These are phyloP conservation scores for Caenorhabditis brenneri DNA, from an alignment of 1,140 invertebrate species.

Conservation along the genomic window DNA sequence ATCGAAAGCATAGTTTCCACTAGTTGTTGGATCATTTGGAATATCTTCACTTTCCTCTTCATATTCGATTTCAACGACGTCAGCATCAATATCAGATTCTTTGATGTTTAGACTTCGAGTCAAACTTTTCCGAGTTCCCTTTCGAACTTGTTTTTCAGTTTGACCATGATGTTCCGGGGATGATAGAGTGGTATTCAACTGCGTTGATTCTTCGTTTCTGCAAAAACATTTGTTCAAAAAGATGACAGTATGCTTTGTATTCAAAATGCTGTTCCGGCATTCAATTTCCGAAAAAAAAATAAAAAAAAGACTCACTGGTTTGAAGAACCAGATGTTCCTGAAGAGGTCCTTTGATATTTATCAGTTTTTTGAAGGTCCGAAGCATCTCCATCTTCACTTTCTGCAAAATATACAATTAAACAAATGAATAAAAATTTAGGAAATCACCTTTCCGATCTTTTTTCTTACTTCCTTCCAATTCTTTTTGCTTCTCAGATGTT, in stretches of 20 bases:
- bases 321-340: not conserved
- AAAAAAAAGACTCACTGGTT: not conserved
- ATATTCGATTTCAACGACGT: conserved; percentile 16
- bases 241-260: too few species aligned
- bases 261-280: too few species aligned
- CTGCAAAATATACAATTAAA: not conserved
- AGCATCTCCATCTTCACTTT: not conserved
- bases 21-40: not conserved
- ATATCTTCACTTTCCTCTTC: not conserved
- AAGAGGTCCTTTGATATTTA: not conserved
- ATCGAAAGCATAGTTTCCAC: not conserved
- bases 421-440: not conserved
- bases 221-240: not conserved
- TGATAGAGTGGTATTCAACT: not conserved
- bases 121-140: not conserved
- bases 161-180: conserved; percentile 5
- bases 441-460: not conserved
- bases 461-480: not conserved
- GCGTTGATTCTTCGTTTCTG: conserved; percentile 9
- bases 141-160: conserved; percentile 16
- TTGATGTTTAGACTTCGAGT: conserved; percentile 18
- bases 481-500: not conserved
- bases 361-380: not conserved
- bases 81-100: conserved; percentile 27
- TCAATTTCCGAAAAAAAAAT: too few species aligned